A percentile compares a stretch with the other conserved stretches of the same genome.
Evolutionary conservation across 1,140 invertebrate species (phyloP).

Genomic region (Samia ricini): DNA sequence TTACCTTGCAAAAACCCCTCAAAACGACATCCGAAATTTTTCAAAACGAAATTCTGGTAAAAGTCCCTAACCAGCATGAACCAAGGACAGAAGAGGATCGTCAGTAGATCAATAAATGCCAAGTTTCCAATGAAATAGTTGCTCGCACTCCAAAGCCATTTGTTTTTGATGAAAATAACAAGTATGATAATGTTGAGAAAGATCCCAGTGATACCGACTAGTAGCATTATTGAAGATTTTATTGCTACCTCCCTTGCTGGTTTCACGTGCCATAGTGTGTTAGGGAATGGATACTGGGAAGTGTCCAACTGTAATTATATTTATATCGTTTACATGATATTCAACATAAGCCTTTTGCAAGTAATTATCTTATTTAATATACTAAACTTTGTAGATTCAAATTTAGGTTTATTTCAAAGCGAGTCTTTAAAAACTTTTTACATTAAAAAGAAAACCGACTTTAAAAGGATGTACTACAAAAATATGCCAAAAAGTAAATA

Average conservation of each 20-base stretch:
- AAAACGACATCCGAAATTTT: slow-evolving; percentile 81
- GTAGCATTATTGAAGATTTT: slow-evolving; percentile 79
- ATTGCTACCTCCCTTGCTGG: slow-evolving; percentile 79
- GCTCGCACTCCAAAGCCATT: slow-evolving; percentile 85
- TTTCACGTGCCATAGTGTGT: slow-evolving; percentile 80
- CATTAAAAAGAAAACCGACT: too few relatives aligned
- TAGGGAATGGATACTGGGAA: slow-evolving; percentile 75
- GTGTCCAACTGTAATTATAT: slow-evolving; percentile 59
- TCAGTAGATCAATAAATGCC: slow-evolving; percentile 86
- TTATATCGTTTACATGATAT: background rate
- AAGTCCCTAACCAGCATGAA: slow-evolving; percentile 84
- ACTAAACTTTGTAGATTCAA: too few relatives aligned
- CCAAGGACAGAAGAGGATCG: slow-evolving; percentile 85
- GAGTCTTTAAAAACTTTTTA: too few relatives aligned
- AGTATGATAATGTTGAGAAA: slow-evolving; percentile 86
- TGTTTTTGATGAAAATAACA: slow-evolving; percentile 82
- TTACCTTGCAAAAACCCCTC: slow-evolving; percentile 85
- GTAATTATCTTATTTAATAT: too few relatives aligned
- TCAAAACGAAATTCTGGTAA: slow-evolving; percentile 87
- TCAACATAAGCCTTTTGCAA: too few relatives aligned
- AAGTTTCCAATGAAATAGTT: slow-evolving; percentile 90
- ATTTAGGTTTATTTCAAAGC: too few relatives aligned
- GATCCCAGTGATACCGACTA: slow-evolving; percentile 83
- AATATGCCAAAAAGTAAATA: too few relatives aligned
- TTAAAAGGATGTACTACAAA: too few relatives aligned